Percentiles rank a stretch among this genome's conserved stretches.
These are phyloP conservation scores for Xestia xanthographa DNA, from an alignment of 2,888 invertebrate species.

Conservation along the genomic window DNA sequence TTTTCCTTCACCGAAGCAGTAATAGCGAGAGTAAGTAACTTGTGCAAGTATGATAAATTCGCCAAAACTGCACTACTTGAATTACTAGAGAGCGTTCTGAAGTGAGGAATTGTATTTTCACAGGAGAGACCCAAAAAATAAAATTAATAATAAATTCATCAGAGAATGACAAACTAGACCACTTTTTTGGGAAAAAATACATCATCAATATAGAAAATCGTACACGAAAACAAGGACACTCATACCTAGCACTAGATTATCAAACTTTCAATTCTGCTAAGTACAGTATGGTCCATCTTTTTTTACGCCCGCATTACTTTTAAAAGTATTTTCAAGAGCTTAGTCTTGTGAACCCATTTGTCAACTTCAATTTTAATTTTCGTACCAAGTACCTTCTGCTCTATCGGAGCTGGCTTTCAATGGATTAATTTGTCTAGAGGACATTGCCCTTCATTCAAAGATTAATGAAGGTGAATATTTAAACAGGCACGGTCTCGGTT, in stretches of 20 bases:
- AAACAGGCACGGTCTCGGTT: constrained; percentile 32
- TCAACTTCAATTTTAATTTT: constrained; percentile 59
- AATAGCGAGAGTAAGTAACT: too few species aligned
- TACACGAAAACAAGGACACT: background rate
- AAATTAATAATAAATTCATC: constrained; percentile 9
- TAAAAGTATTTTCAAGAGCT: constrained; percentile 40
- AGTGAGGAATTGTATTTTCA: background rate
- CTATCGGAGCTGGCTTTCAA: constrained; percentile 48
- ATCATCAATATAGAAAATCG: background rate
- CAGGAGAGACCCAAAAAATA: background rate
- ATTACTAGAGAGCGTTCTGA: background rate
- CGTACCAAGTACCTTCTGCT: constrained; percentile 48
- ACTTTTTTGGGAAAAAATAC: background rate
- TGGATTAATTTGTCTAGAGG: constrained; percentile 59
- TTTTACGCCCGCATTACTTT: constrained; percentile 31
- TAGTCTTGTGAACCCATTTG: constrained; percentile 49
- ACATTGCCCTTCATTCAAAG: constrained; percentile 56
- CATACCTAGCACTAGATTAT: constrained; percentile 15
- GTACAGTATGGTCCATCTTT: constrained; percentile 26
- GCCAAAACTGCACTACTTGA: background rate
- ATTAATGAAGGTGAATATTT: constrained; percentile 64
- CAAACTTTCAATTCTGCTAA: constrained; percentile 27
- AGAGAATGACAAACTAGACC: too few species aligned
- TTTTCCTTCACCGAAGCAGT: too few species aligned
- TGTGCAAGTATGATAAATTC: background rate